Percentiles rank a stretch among this genome's conserved stretches.
These are phyloP conservation scores for Schizaphis graminum DNA, from an alignment of 2,888 invertebrate genomes.

Conservation along the genomic window DNA sequence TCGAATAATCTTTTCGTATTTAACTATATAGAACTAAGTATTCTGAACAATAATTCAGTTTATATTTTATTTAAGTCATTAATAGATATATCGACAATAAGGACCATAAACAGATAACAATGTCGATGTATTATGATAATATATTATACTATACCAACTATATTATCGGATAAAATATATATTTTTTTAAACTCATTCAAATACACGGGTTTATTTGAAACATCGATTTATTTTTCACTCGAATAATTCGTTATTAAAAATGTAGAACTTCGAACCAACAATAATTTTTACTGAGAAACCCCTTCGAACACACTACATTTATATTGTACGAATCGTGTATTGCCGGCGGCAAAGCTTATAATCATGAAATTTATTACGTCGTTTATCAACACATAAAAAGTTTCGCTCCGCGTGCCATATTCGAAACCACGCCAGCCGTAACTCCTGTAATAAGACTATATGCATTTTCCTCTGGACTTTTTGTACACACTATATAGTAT, in stretches of 20 bases:
- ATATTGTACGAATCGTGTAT: conserved; percentile 8
- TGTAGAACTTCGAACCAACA: not conserved
- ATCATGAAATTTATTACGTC: conserved; percentile 53
- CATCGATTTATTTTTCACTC: conserved; percentile 22
- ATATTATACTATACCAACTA: not conserved
- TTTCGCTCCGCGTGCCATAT: conserved; percentile 10
- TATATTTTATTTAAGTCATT: not conserved
- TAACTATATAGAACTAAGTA: not conserved
- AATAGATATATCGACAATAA: not conserved
- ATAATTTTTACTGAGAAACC: conserved; percentile 43
- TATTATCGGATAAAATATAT: not conserved
- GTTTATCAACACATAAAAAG: conserved; percentile 59
- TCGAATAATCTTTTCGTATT: not conserved
- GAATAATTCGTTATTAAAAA: conserved; percentile 36
- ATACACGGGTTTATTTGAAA: not conserved
- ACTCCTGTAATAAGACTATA: not conserved
- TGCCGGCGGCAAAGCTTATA: conserved; percentile 45
- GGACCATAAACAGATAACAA: not conserved
- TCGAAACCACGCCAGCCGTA: not conserved
- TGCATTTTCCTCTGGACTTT: conserved; percentile 6
- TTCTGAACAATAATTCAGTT: not conserved
- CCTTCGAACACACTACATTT: not conserved
- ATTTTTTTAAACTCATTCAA: not conserved
- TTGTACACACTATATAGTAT: not conserved
- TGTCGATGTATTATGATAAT: not conserved